Evolutionary conservation across 2,113 vertebrate species (phyloP), one percentile per base, ranked within the genome.

Genomic region (Lophius piscatorius): DNA sequence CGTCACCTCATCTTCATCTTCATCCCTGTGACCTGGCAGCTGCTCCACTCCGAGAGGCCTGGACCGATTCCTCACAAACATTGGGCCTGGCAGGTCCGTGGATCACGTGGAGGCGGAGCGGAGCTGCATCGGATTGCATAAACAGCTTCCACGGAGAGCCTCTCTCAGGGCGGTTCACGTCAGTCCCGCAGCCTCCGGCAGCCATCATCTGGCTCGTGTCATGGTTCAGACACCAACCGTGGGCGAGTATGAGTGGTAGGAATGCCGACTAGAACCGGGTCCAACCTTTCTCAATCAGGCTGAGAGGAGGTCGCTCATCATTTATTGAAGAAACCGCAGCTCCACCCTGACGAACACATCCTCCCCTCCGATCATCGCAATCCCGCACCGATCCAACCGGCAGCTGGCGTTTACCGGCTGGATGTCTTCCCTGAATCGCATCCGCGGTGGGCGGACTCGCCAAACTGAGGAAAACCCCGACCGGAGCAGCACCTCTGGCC

Each of bases 291-390:
- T 17, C 41, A 63, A 54, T 68, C 36, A 59, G 57, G 33, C 70
- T 47, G 62, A 39, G 60, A 45, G 65, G 68, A 60, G 4, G 70
- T 68, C 21, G 80, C 79, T 89, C 84, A 86, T 91, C 63, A 78
- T 87, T 88, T 88, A 87, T 89, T 87, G 36, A 87, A 61, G 29
- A 48, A 82, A 61, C 70, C 82, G 83, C 84, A 81, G 82, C 87
- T 89, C 89, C 89, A 82, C 86, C 89, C 88, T 33, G 21, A 63
- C 67, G 65, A 54, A 56, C 36, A 72, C 68, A 44, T 54, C 21
- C 57, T 38, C 56, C 26, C 23, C 20, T 17, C 28, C 5, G 9
- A 11, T 11, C 35, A 33, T 17, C 38, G n/a, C 2, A 11, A 38
- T 63, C 57, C 50, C 13, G 11, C 6, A 21, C 3, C 4, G 12